phyloP scores from a whole-genome alignment of 2,888 invertebrate species.

The Epinotia bilunana region DNA sequence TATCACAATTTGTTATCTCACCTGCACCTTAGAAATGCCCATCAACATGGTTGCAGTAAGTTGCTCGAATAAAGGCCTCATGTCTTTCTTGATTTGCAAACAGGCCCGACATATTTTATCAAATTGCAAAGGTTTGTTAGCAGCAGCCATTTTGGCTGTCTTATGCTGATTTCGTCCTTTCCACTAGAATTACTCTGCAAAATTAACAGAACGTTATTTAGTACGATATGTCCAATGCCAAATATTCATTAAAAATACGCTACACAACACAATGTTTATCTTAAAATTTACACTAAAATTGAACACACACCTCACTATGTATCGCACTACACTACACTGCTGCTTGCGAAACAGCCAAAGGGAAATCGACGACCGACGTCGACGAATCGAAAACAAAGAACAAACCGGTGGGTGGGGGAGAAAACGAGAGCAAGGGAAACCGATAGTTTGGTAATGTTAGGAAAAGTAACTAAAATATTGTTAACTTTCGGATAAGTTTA shows the following conservation, averaged over 20 bases:
- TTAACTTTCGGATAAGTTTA: neutral
- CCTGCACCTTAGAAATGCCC: conserved; percentile 86
- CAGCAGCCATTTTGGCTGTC: conserved; percentile 78
- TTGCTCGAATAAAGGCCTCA: conserved; percentile 87
- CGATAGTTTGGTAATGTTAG: conserved; percentile 50
- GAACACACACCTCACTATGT: conserved; percentile 42
- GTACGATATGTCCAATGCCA: conserved; percentile 47
- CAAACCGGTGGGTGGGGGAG: conserved; percentile 61
- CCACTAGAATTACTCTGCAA: conserved; percentile 53
- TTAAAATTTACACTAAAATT: conserved; percentile 27
- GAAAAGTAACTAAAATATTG: neutral
- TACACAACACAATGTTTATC: conserved; percentile 47
- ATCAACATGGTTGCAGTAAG: conserved; percentile 87
- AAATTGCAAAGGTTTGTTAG: conserved; percentile 72
- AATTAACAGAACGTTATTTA: conserved; percentile 35
- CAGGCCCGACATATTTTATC: conserved; percentile 87
- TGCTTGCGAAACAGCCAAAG: conserved; percentile 59
- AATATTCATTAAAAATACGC: conserved; percentile 32
- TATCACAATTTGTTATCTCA: conserved; percentile 73
- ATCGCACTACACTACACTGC: conserved; percentile 21
- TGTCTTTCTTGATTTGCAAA: conserved; percentile 86
- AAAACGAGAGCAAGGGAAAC: conserved; percentile 49
- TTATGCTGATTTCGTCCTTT: conserved; percentile 73
- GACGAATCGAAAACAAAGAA: conserved; percentile 61
- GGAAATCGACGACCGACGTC: conserved; percentile 48